A percentile compares a stretch with the other conserved stretches of the same genome.
Evolutionary conservation across 2,888 invertebrate species (phyloP).

Genomic region (Napeogenes sylphis): DNA sequence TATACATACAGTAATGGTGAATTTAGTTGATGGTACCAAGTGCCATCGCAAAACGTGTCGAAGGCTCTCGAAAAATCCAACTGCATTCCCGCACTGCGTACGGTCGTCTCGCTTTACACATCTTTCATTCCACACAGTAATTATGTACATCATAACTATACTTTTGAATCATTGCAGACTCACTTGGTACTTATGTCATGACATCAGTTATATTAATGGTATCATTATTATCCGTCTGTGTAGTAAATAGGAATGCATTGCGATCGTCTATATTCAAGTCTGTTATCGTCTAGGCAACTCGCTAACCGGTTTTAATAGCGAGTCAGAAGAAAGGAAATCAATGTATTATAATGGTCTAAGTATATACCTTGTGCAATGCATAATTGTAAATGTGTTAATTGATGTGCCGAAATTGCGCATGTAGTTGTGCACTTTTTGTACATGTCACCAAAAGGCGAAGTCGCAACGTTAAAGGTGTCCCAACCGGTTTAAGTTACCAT

Average conservation of each 20-base stretch:
- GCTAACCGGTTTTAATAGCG: constrained; percentile 59
- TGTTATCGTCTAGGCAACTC: constrained; percentile 47
- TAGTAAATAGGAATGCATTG: constrained; percentile 49
- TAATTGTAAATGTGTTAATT: constrained; percentile 42
- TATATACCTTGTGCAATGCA: constrained; percentile 45
- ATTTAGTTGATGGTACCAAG: constrained; percentile 54
- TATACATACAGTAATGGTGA: constrained; percentile 50
- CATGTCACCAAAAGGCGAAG: constrained; percentile 72
- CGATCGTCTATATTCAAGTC: constrained; percentile 34
- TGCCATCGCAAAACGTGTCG: constrained; percentile 35
- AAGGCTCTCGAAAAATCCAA: constrained; percentile 37
- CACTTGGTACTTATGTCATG: constrained; percentile 23
- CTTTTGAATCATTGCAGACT: constrained; percentile 20
- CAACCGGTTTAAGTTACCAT: constrained; percentile 71
- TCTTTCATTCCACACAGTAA: constrained; percentile 21
- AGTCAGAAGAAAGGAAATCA: constrained; percentile 50
- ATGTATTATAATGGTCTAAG: constrained; percentile 57
- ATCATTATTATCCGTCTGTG: constrained; percentile 36
- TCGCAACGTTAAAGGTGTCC: constrained; percentile 64
- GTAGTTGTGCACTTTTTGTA: constrained; percentile 70
- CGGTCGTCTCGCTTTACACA: constrained; percentile 30
- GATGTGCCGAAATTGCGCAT: constrained; percentile 54
- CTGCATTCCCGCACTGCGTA: constrained; percentile 36
- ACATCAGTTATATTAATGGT: constrained; percentile 35
- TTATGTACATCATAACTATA: constrained; percentile 25